Evolutionary conservation across 2,797 vertebrate genomes (phyloP), one percentile per base, ranked within the genome.

Genomic region (Diglossa cyanea): DNA sequence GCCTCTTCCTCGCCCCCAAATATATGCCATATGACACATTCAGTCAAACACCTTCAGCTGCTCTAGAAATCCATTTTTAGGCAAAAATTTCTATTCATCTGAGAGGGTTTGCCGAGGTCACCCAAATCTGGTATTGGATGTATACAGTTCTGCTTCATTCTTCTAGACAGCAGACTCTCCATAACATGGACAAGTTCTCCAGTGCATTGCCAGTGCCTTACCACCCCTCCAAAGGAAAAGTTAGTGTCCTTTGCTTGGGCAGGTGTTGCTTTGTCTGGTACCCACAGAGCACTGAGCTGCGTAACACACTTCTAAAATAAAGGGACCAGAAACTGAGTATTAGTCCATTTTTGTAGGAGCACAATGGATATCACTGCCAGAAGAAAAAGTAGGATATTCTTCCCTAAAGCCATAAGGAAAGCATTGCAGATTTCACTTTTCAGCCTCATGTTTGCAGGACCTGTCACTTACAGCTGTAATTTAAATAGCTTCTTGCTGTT

Each of bases 171-270:
- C 11, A 84, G 74, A 11, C 3, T 40, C 25, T 26, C 25, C 2
- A 5, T 13, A 45, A 33, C 0, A 0, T 6, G 7, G 18, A 6
- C 8, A 50, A 63, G 17, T 20, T 47, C 37, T 79, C 10, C 28
- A 44, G 12, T 6, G 12, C 4, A 11, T 9, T 72, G 2, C 35
- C 35, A 33, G 24, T 37, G n/a, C 20, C 17, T 78, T 20, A 17
- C 7, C 5, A 5, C 7, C 16, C 17, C 55, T 65, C 17, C 31
- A 54, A 61, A 31, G 24, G 11, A 55, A 17, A n/a, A 47, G 4
- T 17, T 11, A 5, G 8, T 45, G 19, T 88, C 30, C 31, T 51
- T 61, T 84, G 7, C 30, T 81, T 31, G 28, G 45, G 11, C 28
- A 62, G 39, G 31, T 13, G 6, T 15, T 65, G 13, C 11, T 76